Base-by-base conservation (phyloP, 2,888 invertebrate species). In the Periphyllus acericola region DNA sequence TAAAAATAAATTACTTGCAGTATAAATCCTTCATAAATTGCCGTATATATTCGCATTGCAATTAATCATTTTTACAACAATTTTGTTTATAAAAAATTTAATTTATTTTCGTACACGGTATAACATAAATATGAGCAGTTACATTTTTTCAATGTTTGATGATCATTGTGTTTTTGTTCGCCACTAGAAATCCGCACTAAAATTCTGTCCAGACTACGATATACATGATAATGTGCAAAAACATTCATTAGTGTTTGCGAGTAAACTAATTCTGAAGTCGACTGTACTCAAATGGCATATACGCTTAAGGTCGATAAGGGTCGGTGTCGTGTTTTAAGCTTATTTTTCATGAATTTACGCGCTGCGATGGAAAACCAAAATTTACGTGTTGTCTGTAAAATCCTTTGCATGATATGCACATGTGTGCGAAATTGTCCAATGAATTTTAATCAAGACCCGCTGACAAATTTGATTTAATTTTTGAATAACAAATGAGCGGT, bases 391-490 rank as follows among this genome's bases (percentile, higher is more conserved):
- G 29, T 8, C 1, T 68, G 29, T n/a, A 29, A 68, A 68, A 68
- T 25, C 21, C 29, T 32, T n/a, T n/a, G n/a, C n/a, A 52, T 52
- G 21, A 19, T 34, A 19, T 36, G n/a, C 79, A 34, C 60, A 60
- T 79, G 60, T 60, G 19, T 17, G 72, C 34, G 17, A 81, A 72
- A 74, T 74, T 55, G 34, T 83, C 55, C 72, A n/a, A 36, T 74
- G 74, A 83, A 74, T 83, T 83, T 83, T 83, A 74, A 83, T 83
- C 55, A 55, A 52, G 32, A 82, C 72, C 52, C 82, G 52, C 9
- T n/a, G 83, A 55, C 36, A 83, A 83, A 83, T 74, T 83, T 55
- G 72, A 72, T 83, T 83, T 83, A 83, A 83, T 83, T 74, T 74
- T 83, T 74, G 55, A 83, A 83, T 71, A 83, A 74, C 34, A 55